Percentiles rank a stretch among this genome's conserved stretches.
phyloP scores from a whole-genome alignment of 2,113 vertebrate genomes.

The Chascanopsetta lugubris region DNA sequence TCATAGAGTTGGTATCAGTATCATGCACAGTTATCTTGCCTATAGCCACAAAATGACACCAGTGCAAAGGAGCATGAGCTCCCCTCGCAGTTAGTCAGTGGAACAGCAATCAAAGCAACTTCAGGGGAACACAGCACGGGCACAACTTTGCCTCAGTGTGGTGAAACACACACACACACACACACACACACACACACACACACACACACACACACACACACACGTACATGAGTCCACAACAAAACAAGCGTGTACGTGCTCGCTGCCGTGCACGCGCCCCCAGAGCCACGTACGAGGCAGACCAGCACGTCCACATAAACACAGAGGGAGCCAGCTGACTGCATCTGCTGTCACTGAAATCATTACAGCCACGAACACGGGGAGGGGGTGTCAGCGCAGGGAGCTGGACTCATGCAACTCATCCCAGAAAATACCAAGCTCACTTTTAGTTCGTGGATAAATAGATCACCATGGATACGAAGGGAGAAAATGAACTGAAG shows the following conservation, averaged over 20 bases:
- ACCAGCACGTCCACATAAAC: slow-evolving; percentile 14
- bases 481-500: background rate
- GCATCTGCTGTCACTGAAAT: slow-evolving; percentile 35
- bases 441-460: slow-evolving; percentile 33
- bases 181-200: slow-evolving; percentile 15
- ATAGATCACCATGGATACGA: slow-evolving; percentile 30
- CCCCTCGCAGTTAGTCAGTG: slow-evolving; percentile 78
- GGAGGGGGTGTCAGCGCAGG: background rate
- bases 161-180: slow-evolving; percentile 22
- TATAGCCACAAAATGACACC: slow-evolving; percentile 72
- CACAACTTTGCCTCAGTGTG: slow-evolving; percentile 71
- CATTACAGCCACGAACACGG: slow-evolving; percentile 5
- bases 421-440: background rate
- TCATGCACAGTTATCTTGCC: slow-evolving; percentile 76
- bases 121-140: slow-evolving; percentile 57
- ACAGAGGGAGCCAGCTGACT: slow-evolving; percentile 18
- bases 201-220: no score
- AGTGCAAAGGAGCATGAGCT: slow-evolving; percentile 82
- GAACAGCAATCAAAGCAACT: slow-evolving; percentile 73
- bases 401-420: slow-evolving; percentile 13
- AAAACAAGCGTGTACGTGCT: slow-evolving; percentile 44
- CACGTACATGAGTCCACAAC: background rate
- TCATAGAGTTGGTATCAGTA: slow-evolving; percentile 73
- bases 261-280: slow-evolving; percentile 12
- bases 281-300: slow-evolving; percentile 16